Conservation (phyloP, 2,797 vertebrate genomes). For the Hemibagrus guttatus region DNA sequence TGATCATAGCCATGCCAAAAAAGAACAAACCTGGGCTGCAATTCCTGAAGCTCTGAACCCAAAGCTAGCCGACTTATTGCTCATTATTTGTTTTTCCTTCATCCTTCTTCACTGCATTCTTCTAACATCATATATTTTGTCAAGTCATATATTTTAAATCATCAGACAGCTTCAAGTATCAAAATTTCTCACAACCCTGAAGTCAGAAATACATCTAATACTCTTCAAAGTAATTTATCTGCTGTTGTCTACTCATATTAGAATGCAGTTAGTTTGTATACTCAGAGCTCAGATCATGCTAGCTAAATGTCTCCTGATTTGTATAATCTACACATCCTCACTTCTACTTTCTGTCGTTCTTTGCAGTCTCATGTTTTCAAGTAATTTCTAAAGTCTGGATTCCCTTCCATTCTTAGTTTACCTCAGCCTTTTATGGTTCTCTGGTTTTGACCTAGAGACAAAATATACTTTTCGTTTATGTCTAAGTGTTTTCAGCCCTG, state of each 20-base stretch:
- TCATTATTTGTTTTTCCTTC: not conserved
- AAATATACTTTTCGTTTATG: slow-evolving; percentile 17
- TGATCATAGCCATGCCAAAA: not conserved
- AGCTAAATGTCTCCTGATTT: not conserved
- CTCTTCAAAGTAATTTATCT: not conserved
- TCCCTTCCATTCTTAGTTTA: not conserved
- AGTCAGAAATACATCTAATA: not conserved
- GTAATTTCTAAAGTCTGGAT: not conserved
- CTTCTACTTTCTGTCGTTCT: not conserved
- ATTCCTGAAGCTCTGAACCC: not conserved
- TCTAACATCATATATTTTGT: not conserved
- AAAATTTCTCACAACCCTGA: not conserved
- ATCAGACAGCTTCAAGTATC: not conserved
- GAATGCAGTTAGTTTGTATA: too few relatives aligned
- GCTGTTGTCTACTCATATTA: too few relatives aligned
- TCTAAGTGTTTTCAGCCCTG: not conserved
- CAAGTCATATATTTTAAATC: not conserved
- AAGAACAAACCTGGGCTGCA: not conserved
- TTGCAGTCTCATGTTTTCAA: not conserved
- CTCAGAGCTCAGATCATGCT: too few relatives aligned
- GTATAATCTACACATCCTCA: not conserved
- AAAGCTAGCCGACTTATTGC: not conserved
- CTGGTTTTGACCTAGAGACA: not conserved
- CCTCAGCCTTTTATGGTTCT: not conserved
- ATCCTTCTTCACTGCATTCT: not conserved